Percentiles rank a stretch among this genome's conserved stretches.
phyloP scores from a whole-genome alignment of 2,888 invertebrate species.

The Pristionchus mayeri region DNA sequence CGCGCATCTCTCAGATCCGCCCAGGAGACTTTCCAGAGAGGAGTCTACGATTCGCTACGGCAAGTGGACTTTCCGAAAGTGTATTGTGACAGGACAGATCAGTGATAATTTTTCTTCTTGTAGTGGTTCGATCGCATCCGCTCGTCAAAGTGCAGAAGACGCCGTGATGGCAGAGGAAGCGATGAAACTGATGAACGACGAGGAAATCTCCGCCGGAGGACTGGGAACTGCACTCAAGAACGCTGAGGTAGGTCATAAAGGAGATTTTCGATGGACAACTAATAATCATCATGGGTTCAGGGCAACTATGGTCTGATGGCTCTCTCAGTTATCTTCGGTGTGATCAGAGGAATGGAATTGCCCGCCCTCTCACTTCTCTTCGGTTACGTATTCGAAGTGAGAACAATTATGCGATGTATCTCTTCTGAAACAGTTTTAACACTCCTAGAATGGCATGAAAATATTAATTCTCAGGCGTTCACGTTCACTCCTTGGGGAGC shows the following conservation, averaged over 20 bases:
- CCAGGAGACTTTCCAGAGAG: conserved; percentile 59
- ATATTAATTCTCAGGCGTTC: conserved; percentile 55
- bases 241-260: conserved; percentile 50
- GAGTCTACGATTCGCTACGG: conserved; percentile 51
- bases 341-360: conserved; percentile 78
- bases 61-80: too few relatives aligned
- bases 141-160: conserved; percentile 55
- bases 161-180: conserved; percentile 63
- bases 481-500: conserved; percentile 58
- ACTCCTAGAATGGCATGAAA: too few relatives aligned
- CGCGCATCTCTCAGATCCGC: conserved; percentile 53
- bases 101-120: not conserved
- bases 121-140: conserved; percentile 22
- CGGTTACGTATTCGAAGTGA: conserved; percentile 61
- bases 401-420: not conserved
- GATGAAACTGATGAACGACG: conserved; percentile 59
- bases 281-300: too few relatives aligned
- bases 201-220: conserved; percentile 18
- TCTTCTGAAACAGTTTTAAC: not conserved
- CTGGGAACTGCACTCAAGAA: conserved; percentile 47
- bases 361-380: conserved; percentile 78
- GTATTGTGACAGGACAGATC: not conserved
- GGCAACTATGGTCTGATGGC: conserved; percentile 62
- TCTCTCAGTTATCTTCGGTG: conserved; percentile 57
- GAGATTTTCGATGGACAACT: conserved; percentile 42